Percentiles rank a stretch among this genome's conserved stretches.
phyloP scores from a whole-genome alignment of 2,113 vertebrate species.

The Ploceus nigricollis region DNA sequence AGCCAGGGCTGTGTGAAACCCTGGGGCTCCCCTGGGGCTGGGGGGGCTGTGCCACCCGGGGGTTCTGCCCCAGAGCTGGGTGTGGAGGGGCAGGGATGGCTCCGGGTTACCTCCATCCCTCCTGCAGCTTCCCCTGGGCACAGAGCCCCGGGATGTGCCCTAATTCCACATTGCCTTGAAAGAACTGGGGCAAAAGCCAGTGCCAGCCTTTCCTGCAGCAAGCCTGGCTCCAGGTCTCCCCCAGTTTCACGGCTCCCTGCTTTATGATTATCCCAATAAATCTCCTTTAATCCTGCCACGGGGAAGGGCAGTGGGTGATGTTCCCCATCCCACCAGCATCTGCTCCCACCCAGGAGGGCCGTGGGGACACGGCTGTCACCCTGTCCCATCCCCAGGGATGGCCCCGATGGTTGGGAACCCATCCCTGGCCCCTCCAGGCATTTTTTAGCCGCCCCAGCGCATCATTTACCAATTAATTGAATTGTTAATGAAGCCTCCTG shows the following conservation, averaged over 20 bases:
- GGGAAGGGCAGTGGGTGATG: background rate
- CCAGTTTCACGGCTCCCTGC: background rate
- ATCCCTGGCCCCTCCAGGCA: rapidly evolving
- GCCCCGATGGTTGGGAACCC: background rate
- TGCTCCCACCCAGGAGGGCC: background rate
- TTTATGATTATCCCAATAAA: background rate
- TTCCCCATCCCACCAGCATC: background rate
- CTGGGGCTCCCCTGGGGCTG: background rate
- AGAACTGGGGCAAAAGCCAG: background rate
- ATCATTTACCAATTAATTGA: conserved; percentile 10
- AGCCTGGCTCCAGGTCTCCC: background rate
- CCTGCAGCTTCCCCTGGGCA: background rate
- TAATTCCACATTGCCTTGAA: background rate
- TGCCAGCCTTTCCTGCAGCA: background rate
- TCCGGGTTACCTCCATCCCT: background rate
- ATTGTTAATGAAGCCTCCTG: conserved; percentile 5
- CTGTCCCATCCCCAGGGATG: background rate
- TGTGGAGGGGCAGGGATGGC: background rate
- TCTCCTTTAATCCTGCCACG: background rate
- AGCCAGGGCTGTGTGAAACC: background rate
- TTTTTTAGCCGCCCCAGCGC: background rate
- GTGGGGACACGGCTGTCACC: background rate
- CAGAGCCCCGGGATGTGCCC: background rate
- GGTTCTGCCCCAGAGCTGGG: background rate
- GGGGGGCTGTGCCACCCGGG: rapidly evolving